Evolutionary conservation across 53 echinoderm and acorn worm species (phyloP).

Genomic region (Echinarachnius parma): DNA sequence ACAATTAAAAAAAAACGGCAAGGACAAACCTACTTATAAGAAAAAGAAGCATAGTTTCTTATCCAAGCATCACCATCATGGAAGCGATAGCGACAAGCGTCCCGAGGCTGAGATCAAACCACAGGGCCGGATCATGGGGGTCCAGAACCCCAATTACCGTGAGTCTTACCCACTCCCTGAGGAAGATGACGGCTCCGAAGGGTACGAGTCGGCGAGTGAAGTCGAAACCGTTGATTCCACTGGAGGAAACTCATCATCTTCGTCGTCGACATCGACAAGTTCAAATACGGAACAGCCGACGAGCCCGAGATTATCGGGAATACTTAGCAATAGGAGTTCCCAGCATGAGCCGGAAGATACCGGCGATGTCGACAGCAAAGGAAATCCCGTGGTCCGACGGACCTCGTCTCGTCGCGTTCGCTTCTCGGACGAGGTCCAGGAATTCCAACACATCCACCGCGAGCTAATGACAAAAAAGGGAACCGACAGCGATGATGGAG

Average conservation of each 20-base stretch:
- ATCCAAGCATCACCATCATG: background rate
- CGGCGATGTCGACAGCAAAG: slow-evolving; percentile 40
- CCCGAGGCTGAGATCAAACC: slow-evolving; percentile 15
- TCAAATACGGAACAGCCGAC: background rate
- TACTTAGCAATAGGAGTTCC: slow-evolving; percentile 40
- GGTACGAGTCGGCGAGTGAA: slow-evolving; percentile 85
- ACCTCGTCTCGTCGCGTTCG: slow-evolving; percentile 44
- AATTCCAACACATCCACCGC: slow-evolving; percentile 41
- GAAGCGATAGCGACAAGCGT: background rate
- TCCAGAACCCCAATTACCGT: slow-evolving; percentile 42
- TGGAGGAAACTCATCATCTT: background rate
- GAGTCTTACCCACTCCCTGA: slow-evolving; percentile 85
- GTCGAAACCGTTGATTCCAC: slow-evolving; percentile 64
- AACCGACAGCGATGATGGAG: background rate
- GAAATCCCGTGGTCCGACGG: slow-evolving; percentile 12
- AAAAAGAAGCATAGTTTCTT: too few species aligned
- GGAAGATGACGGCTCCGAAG: slow-evolving; percentile 91
- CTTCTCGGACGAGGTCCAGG: slow-evolving; percentile 41
- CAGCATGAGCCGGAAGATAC: slow-evolving; percentile 21
- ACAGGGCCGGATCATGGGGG: background rate
- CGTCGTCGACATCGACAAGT: too few species aligned
- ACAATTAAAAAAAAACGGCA: slow-evolving; percentile 29
- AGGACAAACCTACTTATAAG: background rate
- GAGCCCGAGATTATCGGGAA: slow-evolving; percentile 32
- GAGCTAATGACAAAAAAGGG: background rate